phyloP scores from a whole-genome alignment of 2,113 vertebrate genomes.

The Xiphorhynchus elegans region DNA sequence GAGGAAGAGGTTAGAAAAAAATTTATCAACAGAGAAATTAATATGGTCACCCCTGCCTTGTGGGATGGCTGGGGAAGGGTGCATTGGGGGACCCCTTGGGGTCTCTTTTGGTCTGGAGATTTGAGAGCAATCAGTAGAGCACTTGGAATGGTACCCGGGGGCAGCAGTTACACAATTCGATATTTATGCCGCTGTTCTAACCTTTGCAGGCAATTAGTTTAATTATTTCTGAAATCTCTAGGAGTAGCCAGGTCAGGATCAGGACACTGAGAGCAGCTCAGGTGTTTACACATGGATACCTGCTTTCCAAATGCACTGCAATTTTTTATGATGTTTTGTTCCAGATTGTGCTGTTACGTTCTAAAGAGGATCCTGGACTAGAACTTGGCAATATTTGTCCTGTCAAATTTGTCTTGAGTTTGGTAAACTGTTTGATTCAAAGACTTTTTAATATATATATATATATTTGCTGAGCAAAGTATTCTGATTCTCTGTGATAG shows the following conservation, averaged over 20 bases:
- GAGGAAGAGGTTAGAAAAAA: neutral
- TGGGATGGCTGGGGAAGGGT: neutral
- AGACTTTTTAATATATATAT: no score
- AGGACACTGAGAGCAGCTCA: neutral
- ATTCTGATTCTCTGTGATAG: neutral
- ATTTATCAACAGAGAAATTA: neutral
- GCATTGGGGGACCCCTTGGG: neutral
- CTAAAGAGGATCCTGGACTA: neutral
- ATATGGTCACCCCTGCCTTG: neutral
- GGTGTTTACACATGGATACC: neutral
- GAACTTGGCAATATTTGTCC: neutral
- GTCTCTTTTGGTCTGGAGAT: neutral
- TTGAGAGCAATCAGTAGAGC: neutral
- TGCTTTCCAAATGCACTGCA: neutral
- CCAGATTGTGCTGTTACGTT: rapidly evolving
- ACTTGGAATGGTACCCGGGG: neutral
- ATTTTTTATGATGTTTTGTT: neutral
- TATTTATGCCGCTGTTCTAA: neutral
- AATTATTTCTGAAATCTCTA: neutral
- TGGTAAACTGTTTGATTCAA: neutral
- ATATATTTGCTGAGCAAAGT: neutral
- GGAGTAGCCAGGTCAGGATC: neutral
- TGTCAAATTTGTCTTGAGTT: neutral
- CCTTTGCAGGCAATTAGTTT: neutral
- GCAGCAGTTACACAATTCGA: neutral